These are phyloP conservation scores for Alosa alosa DNA, from an alignment of 2,113 vertebrate genomes.

Conservation along the genomic window DNA sequence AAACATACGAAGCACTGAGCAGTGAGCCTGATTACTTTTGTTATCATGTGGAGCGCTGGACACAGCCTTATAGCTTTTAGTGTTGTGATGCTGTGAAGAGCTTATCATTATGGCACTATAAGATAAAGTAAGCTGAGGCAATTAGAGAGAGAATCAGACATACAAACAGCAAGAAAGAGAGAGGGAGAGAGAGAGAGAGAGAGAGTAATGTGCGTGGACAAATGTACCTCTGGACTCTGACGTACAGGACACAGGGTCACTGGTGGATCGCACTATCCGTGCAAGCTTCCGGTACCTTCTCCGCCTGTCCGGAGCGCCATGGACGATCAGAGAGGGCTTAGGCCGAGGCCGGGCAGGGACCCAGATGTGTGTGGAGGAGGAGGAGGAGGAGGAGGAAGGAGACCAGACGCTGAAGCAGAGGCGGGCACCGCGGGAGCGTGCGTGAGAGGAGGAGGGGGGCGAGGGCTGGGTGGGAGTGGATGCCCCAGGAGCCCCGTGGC, in stretches of 20 bases:
- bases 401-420: slow-evolving; percentile 78
- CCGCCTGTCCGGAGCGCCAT: slow-evolving; percentile 46
- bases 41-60: no score
- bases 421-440: slow-evolving; percentile 67
- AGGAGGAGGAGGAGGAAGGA: slow-evolving; percentile 60
- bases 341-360: slow-evolving; percentile 55
- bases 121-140: background rate
- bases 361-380: slow-evolving; percentile 52
- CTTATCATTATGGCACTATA: no score
- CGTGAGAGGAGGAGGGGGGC: slow-evolving; percentile 61
- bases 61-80: no score
- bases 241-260: slow-evolving; percentile 83
- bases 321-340: no score
- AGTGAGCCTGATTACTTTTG: no score
- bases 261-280: slow-evolving; percentile 85
- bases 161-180: background rate
- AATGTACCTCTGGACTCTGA: slow-evolving; percentile 76
- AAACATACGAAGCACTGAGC: no score
- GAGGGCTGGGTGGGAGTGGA: slow-evolving; percentile 27
- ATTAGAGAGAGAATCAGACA: background rate
- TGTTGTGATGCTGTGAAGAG: no score
- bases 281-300: slow-evolving; percentile 64
- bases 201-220: background rate
- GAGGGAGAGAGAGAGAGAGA: background rate
- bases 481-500: background rate